A percentile compares a stretch with the other conserved stretches of the same genome.
These are phyloP conservation scores for Platyscapa corneri DNA, from an alignment of 1,140 invertebrate genomes.

Conservation along the genomic window DNA sequence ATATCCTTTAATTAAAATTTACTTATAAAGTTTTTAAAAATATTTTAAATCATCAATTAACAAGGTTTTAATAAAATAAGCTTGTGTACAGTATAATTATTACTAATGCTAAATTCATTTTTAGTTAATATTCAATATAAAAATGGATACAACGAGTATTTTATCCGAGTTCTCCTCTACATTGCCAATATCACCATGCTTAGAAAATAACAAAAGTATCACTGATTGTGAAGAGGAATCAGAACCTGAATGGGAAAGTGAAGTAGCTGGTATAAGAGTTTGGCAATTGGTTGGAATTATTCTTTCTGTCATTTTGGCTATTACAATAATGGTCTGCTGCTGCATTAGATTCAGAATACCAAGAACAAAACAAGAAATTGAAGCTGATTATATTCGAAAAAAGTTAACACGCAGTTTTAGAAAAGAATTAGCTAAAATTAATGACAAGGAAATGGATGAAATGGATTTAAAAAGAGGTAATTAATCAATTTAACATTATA, in stretches of 20 bases:
- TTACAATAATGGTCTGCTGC: constrained; percentile 86
- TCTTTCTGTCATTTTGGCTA: constrained; percentile 66
- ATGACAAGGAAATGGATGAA: constrained; percentile 89
- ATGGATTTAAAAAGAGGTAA: constrained; percentile 87
- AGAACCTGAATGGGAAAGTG: constrained; percentile 64
- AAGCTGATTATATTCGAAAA: constrained; percentile 90
- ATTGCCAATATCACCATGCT: not conserved
- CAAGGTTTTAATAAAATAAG: too few species aligned
- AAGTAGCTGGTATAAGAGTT: constrained; percentile 67
- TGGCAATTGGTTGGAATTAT: constrained; percentile 70
- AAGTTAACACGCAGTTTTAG: constrained; percentile 88
- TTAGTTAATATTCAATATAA: not conserved
- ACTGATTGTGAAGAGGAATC: constrained; percentile 8
- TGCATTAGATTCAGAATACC: constrained; percentile 91
- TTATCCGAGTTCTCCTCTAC: constrained; percentile 16
- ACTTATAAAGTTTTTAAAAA: too few species aligned
- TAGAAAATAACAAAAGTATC: not conserved
- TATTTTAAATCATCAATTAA: too few species aligned
- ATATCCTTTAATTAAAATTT: too few species aligned
- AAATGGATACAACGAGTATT: constrained; percentile 22
- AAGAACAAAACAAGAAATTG: constrained; percentile 93
- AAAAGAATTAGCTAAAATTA: constrained; percentile 85
- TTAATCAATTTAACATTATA: not conserved
- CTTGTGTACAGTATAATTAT: not conserved
- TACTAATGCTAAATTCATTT: not conserved